phyloP scores from a whole-genome alignment of 2,797 vertebrate genomes.

The Pseudocheirus occidentalis region DNA sequence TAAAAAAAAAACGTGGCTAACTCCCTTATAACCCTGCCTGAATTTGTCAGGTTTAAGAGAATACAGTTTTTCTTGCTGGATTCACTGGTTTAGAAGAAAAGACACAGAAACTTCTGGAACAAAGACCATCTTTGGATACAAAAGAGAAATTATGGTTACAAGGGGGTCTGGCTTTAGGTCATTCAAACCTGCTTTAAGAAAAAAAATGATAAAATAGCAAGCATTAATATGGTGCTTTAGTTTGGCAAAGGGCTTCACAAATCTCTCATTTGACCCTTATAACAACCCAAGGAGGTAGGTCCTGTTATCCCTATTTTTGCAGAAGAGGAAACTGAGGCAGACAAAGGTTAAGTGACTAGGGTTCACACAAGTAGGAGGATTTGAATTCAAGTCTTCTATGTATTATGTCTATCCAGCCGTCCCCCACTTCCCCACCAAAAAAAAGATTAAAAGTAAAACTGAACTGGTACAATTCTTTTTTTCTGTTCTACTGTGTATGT shows the following conservation, averaged over 20 bases:
- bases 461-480: not conserved
- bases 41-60: not conserved
- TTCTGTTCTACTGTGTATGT: not conserved
- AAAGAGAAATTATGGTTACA: not conserved
- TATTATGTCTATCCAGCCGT: not conserved
- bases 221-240: not conserved
- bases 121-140: not conserved
- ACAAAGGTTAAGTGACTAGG: not conserved
- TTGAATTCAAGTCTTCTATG: not conserved
- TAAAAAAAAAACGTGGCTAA: slow-evolving; percentile 3
- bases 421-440: not conserved
- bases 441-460: not conserved
- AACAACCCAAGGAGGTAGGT: not conserved
- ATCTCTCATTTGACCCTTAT: not conserved
- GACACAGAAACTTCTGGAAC: not conserved
- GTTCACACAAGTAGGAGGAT: not conserved
- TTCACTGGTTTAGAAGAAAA: slow-evolving; percentile 24
- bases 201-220: not conserved
- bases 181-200: not conserved
- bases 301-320: not conserved
- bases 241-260: not conserved
- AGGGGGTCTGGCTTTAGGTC: not conserved
- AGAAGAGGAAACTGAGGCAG: not conserved
- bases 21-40: slow-evolving; percentile 6
- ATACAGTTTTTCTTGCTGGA: not conserved